Percentiles rank a stretch among this genome's conserved stretches.
These are phyloP conservation scores for Marmota monax DNA, from an alignment of 2,113 vertebrate species.

Conservation along the genomic window DNA sequence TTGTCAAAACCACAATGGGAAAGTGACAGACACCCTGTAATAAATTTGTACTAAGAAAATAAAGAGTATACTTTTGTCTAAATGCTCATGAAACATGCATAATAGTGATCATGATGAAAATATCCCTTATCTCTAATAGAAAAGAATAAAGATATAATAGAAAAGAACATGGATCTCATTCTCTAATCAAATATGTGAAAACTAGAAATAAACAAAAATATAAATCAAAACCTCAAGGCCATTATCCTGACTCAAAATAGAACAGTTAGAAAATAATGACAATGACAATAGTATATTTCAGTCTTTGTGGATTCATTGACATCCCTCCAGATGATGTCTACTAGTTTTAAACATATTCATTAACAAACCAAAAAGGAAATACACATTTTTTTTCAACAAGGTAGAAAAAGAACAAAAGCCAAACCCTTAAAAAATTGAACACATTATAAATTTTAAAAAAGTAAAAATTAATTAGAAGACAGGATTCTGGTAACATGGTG, in stretches of 20 bases:
- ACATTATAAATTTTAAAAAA: background rate
- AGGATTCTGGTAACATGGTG: background rate
- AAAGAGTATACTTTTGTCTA: background rate
- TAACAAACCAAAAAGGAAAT: constrained; percentile 9
- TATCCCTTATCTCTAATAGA: background rate
- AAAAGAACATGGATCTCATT: background rate
- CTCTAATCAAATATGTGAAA: constrained; percentile 38
- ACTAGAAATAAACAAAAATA: constrained; percentile 12
- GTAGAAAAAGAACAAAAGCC: constrained; percentile 42
- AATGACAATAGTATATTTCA: background rate
- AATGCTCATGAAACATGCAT: constrained; percentile 9
- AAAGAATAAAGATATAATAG: background rate
- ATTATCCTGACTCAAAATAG: background rate
- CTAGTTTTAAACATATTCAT: constrained; percentile 1
- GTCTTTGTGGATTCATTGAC: background rate
- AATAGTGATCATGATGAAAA: background rate
- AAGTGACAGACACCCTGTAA: background rate
- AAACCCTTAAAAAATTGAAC: constrained; percentile 4
- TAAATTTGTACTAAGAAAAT: background rate
- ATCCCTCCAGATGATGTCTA: background rate
- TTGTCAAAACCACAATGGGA: background rate
- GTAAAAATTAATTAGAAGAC: background rate
- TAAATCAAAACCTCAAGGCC: background rate
- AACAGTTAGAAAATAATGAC: constrained; percentile 1
- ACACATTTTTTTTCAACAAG: constrained; percentile 3